Evolutionary conservation across 2,888 invertebrate species (phyloP), one percentile per base, ranked within the genome.

Genomic region (Pomacea canaliculata): DNA sequence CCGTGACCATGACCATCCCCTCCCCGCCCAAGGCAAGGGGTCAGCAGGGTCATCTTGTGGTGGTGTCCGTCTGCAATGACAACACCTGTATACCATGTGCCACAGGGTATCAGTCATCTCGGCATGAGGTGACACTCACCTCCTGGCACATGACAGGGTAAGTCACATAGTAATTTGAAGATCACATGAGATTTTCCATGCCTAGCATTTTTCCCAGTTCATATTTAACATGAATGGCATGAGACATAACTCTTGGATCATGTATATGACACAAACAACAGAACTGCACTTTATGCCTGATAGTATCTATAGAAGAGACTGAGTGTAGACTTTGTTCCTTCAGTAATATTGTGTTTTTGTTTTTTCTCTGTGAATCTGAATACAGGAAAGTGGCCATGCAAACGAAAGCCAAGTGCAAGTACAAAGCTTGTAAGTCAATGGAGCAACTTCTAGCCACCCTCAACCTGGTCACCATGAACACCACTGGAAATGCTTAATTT

Each of bases 361-460:
- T 37, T 37, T 5, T 5, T 37, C 5, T 37, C 37, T 37, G 37
- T 56, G 51, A 16, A 10, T 56, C 51, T 56, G 12, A 56, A 27
- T 19, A 16, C 85, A 87, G 88, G 70, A 87, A 87, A 80, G 88
- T 86, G 7, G 88, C 88, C 10, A 83, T 89, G n/a, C 70, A 87
- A 0, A 88, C 88, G 0, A 85, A 85, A 77, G 85, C 89, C 63
- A 86, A 85, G 72, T 87, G 89, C 82, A 88, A 88, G 80, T 89
- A 89, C 80, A 89, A 89, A 76, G 89, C 89, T 49, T 87, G 90
- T 79, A 87, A 86, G 75, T 86, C 89, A 4, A 82, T 89, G 81
- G 89, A 90, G 78, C 82, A 83, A 23, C 81, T 89, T 18, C 84
- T 90, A 4, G 70, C 77, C 46, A 60, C 70, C 27, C 71, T 80